Evolutionary conservation across 2,888 invertebrate genomes (phyloP).

Genomic region (Baccha elongata): DNA sequence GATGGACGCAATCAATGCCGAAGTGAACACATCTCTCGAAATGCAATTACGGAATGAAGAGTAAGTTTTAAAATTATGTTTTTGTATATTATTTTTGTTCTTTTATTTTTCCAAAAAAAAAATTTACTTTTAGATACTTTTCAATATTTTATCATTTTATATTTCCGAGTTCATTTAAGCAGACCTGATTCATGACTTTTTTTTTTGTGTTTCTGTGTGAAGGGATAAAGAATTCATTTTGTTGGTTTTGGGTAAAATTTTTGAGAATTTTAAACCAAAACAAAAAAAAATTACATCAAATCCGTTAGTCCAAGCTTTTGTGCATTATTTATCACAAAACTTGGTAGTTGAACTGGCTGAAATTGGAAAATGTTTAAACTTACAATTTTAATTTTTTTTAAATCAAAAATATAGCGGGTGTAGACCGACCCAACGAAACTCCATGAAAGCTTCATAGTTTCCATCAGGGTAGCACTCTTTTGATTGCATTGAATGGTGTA

Average conservation of each 20-base stretch:
- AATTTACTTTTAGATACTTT: constrained; percentile 7
- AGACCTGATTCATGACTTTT: constrained; percentile 12
- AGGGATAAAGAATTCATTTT: background rate
- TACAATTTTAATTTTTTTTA: constrained; percentile 47
- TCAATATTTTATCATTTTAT: constrained; percentile 28
- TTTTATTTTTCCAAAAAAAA: constrained; percentile 6
- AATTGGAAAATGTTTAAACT: constrained; percentile 62
- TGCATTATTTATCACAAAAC: constrained; percentile 13
- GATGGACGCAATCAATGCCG: constrained; percentile 76
- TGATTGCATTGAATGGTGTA: constrained; percentile 16
- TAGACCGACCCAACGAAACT: constrained; percentile 11
- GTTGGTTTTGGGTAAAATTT: constrained; percentile 31
- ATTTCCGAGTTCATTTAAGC: constrained; percentile 43
- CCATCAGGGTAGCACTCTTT: background rate
- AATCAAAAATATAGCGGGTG: constrained; percentile 10
- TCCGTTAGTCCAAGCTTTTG: constrained; percentile 11
- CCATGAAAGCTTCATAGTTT: background rate
- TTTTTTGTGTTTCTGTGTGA: background rate
- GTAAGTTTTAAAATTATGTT: constrained; percentile 76
- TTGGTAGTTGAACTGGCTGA: constrained; percentile 34
- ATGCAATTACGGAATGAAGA: constrained; percentile 76
- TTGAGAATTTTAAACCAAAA: constrained; percentile 32
- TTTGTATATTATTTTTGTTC: constrained; percentile 5
- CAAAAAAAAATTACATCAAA: constrained; percentile 20
- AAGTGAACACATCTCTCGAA: constrained; percentile 75